These are phyloP conservation scores for Pilophorus perplexus DNA, from an alignment of 2,888 invertebrate species.

Conservation along the genomic window DNA sequence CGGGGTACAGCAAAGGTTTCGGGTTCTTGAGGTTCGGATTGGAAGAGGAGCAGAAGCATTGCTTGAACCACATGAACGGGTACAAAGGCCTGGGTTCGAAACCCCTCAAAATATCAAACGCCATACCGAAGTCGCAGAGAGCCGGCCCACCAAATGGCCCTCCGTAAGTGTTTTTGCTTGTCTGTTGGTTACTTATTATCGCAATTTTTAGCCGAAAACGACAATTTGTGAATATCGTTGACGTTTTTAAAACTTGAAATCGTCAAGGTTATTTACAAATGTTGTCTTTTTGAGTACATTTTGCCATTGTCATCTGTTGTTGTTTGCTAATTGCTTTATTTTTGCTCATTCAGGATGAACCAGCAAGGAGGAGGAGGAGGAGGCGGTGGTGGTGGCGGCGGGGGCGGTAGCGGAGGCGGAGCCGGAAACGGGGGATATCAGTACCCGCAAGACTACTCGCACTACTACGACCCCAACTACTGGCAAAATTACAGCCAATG, in stretches of 20 bases:
- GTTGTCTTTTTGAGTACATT: too few relatives aligned
- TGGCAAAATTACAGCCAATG: constrained; percentile 82
- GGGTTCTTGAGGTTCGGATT: constrained; percentile 93
- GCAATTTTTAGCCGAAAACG: too few relatives aligned
- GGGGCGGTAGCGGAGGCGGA: too few relatives aligned
- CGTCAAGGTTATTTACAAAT: too few relatives aligned
- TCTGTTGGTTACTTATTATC: too few relatives aligned
- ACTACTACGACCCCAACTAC: constrained; percentile 81
- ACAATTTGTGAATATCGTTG: too few relatives aligned
- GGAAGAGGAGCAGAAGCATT: constrained; percentile 90
- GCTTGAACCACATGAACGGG: constrained; percentile 89
- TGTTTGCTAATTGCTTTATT: too few relatives aligned
- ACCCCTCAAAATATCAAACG: constrained; percentile 86
- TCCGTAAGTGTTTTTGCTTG: constrained; percentile 47
- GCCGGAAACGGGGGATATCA: too few relatives aligned
- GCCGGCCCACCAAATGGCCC: constrained; percentile 33
- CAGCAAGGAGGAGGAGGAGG: constrained; percentile 50
- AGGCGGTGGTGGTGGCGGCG: too few relatives aligned
- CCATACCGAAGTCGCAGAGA: constrained; percentile 80
- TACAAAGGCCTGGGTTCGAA: constrained; percentile 84
- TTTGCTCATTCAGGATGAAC: constrained; percentile 49
- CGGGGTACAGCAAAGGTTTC: constrained; percentile 91
- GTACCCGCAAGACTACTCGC: constrained; percentile 61
- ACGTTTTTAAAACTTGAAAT: too few relatives aligned
- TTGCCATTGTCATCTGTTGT: too few relatives aligned